Evolutionary conservation across 2,888 invertebrate species (phyloP), one percentile per base, ranked within the genome.

Genomic region (Synergus laeviventris): DNA sequence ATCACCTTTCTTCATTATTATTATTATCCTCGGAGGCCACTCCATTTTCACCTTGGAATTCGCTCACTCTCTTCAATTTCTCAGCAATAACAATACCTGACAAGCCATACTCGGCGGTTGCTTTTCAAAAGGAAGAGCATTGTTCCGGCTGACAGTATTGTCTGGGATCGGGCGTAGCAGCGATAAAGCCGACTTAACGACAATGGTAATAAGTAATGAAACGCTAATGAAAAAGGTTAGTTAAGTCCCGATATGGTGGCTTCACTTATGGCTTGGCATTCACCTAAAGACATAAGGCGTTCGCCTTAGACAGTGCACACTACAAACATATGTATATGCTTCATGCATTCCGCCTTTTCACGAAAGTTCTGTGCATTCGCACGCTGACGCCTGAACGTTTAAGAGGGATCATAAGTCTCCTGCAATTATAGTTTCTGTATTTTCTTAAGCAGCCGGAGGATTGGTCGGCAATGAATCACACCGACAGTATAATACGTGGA

Each of bases 371-470:
- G 75, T 39, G 62, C 76, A 74, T 78, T 78, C 81, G 81, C 82
- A 79, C 77, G 78, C 80, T 78, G 79, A 78, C 70, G 76, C 74
- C 76, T 75, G 75, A 76, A 78, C 79, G 74, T 79, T 82, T 74
- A 79, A 74, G 79, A 81, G 77, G 82, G 84, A 85, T 88, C 89
- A 87, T 88, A 89, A 87, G 87, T 89, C 87, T 87, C 86, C 83
- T 83, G 85, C 88, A 89, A 89, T 89, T 88, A 89, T 84, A 86
- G 87, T 89, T 88, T 87, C 86, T 86, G 85, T 86, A 86, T 87
- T 89, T 89, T 87, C 87, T 86, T 85, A 78, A 82, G 88, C 84
- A 81, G 84, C 49, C 84, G 82, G 82, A 84, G 84, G 84, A 82
- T 85, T 82, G 81, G 85, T 79, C 80, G 84, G 87, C 87, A 86